phyloP scores from a whole-genome alignment of 2,888 invertebrate species.

The Meteorus cinctellus region DNA sequence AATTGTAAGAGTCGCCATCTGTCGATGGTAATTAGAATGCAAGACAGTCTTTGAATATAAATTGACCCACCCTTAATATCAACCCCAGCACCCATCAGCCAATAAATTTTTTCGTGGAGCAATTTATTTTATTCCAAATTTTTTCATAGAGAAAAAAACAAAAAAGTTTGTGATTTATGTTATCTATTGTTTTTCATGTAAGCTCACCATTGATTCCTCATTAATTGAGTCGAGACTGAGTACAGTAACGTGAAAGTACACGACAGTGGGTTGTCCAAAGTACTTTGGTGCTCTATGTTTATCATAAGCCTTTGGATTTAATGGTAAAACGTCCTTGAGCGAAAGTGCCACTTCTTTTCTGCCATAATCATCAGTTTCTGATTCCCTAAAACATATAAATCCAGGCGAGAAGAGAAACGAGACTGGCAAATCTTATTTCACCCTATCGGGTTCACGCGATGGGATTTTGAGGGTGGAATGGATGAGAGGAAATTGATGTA shows the following conservation, averaged over 20 bases:
- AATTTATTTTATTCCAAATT: background rate
- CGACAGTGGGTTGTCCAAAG: constrained; percentile 89
- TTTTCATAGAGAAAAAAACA: background rate
- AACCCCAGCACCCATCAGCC: background rate
- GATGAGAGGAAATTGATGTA: background rate
- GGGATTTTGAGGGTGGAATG: constrained; percentile 50
- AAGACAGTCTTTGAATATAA: background rate
- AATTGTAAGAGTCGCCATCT: background rate
- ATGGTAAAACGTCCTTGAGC: constrained; percentile 88
- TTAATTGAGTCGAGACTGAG: constrained; percentile 95
- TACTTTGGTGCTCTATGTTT: constrained; percentile 92
- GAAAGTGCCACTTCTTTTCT: constrained; percentile 81
- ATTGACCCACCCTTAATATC: background rate
- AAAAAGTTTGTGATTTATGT: background rate
- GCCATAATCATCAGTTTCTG: constrained; percentile 69
- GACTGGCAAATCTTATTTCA: constrained; percentile 45
- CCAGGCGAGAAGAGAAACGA: constrained; percentile 59
- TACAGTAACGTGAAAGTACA: constrained; percentile 93
- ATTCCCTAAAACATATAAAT: constrained; percentile 64
- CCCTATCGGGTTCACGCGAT: constrained; percentile 33
- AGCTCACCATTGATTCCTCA: constrained; percentile 92
- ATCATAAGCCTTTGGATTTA: constrained; percentile 89
- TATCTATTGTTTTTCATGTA: background rate
- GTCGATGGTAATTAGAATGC: background rate
- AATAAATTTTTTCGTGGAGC: background rate